Evolutionary conservation across 1,140 invertebrate genomes (phyloP), one percentile per base, ranked within the genome.

Genomic region (Zaprionus inermis): DNA sequence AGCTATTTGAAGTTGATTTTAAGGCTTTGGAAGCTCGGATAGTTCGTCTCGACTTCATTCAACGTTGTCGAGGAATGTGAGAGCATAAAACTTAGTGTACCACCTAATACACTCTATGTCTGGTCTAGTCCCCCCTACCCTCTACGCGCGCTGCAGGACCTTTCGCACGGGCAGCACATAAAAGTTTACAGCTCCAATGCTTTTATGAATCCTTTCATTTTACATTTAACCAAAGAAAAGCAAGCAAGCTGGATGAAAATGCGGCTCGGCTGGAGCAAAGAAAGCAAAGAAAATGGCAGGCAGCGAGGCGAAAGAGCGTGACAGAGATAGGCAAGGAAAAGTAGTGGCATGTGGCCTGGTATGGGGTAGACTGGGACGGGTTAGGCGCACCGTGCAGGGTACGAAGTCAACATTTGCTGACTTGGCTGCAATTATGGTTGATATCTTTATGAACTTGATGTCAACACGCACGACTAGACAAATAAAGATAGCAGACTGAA

Each of bases 401-500:
- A 9, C 18, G 58, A 52, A 74, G 55, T 64, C 65, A 74, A 65
- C 59, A 74, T 69, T 74, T 78, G 65, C 70, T 73, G 75, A 59
- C 60, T 67, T 57, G 66, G 51, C 77, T 70, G 68, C 64, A 76
- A 72, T 74, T 74, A 70, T 70, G 68, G 67, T 38, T 76, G 72
- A 82, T 82, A 83, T 83, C 74, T 83, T 83, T 83, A 83, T 83
- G 81, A 79, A 83, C 76, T 83, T 76, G 68, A 77, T 60, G 80
- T 70, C 72, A 79, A 56, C 56, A 61, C 36, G 71, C 32, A 76
- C 60, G 49, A 64, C 54, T 44, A 49, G 59, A 49, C 46, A 68
- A 30, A 75, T 57, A 70, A 28, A 69, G 58, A 63, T 65, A 61
- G 57, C 44, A 44, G 57, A n/a, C 20, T 14, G 20, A 60, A 69